These are phyloP conservation scores for Characodon lateralis DNA, from an alignment of 2,797 vertebrate species.

Conservation along the genomic window DNA sequence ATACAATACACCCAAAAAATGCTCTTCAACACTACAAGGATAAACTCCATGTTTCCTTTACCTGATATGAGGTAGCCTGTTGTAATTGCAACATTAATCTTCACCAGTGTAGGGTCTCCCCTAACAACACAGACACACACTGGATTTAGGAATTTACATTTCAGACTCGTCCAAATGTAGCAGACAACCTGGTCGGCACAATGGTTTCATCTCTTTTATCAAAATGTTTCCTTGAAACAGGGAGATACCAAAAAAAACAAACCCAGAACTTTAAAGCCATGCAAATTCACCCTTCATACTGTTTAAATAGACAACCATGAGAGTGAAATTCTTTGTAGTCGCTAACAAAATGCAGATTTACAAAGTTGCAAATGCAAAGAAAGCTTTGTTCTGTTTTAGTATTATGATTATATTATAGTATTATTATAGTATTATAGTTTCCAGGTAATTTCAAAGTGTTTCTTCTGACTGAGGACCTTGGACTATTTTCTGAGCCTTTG, in stretches of 20 bases:
- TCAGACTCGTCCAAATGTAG: not conserved
- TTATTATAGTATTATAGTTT: not conserved
- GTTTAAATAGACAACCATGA: not conserved
- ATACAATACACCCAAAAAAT: too few relatives aligned
- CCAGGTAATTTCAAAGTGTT: not conserved
- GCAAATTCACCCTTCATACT: not conserved
- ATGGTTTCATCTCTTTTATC: too few relatives aligned
- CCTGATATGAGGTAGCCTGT: constrained; percentile 99
- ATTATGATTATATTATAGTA: too few relatives aligned
- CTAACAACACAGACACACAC: constrained; percentile 72
- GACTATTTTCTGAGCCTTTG: not conserved
- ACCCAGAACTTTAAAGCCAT: too few relatives aligned
- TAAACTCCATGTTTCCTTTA: constrained; percentile 69
- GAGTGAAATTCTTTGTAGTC: not conserved
- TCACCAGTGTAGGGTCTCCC: constrained; percentile 91
- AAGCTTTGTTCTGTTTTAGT: not conserved
- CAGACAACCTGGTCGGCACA: too few relatives aligned
- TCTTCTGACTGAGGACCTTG: not conserved
- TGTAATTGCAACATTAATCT: constrained; percentile 93
- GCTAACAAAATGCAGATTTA: not conserved
- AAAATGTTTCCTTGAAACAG: too few relatives aligned
- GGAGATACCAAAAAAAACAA: too few relatives aligned
- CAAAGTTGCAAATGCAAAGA: not conserved
- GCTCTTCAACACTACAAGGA: not conserved
- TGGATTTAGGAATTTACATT: not conserved